phyloP scores from a whole-genome alignment of 2,113 vertebrate species.

The Xiphias gladius region DNA sequence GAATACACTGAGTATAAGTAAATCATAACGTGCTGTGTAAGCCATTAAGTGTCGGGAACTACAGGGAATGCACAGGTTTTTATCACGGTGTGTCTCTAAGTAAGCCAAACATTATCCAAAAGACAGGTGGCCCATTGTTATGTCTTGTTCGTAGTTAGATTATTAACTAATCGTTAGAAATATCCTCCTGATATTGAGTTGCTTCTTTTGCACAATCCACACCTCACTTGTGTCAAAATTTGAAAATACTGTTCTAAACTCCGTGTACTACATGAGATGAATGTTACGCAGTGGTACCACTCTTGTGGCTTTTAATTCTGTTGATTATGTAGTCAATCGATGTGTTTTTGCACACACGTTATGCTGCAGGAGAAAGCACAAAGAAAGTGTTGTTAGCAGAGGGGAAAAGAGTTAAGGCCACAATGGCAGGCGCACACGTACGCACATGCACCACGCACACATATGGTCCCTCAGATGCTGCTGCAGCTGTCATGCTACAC shows the following conservation, averaged over 20 bases:
- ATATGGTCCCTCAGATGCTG: slow-evolving; percentile 49
- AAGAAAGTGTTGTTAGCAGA: not conserved
- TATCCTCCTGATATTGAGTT: not conserved
- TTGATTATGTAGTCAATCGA: not conserved
- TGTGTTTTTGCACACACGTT: not conserved
- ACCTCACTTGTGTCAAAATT: not conserved
- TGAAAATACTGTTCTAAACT: not conserved
- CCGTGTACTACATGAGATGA: not conserved
- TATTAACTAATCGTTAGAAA: not conserved
- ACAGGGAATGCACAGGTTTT: not conserved
- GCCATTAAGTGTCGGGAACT: not conserved
- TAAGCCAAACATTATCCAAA: not conserved
- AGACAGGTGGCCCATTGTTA: not conserved
- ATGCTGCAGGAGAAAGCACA: not conserved
- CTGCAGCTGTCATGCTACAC: slow-evolving; percentile 53
- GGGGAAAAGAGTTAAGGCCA: not conserved
- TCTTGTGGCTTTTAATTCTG: not conserved
- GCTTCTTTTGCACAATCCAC: not conserved
- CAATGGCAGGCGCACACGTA: not conserved
- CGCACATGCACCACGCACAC: not conserved
- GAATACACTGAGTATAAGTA: not conserved
- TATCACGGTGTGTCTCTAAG: not conserved
- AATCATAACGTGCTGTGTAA: not conserved
- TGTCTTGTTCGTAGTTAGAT: not conserved
- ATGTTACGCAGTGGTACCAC: not conserved